These are phyloP conservation scores for Antitype chi DNA, from an alignment of 2,888 invertebrate genomes.

Conservation along the genomic window DNA sequence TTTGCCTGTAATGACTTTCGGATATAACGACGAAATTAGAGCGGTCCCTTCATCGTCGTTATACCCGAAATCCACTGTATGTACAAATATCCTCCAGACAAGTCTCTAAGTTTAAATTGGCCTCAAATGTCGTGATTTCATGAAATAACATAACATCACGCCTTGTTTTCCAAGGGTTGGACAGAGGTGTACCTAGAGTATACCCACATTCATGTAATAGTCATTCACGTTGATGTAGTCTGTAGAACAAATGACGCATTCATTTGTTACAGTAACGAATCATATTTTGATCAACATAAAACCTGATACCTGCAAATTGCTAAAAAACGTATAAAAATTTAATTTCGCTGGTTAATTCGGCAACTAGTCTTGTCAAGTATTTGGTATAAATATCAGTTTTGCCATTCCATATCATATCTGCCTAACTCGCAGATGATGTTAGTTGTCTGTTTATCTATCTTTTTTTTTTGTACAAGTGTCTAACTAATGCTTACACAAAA, in stretches of 20 bases:
- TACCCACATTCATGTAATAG: no score
- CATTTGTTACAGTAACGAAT: neutral
- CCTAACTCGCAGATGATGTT: neutral
- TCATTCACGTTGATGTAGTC: no score
- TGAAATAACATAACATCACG: neutral
- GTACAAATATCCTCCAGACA: no score
- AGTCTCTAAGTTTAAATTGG: neutral
- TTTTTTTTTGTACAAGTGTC: neutral
- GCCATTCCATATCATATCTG: neutral
- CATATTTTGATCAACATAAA: neutral
- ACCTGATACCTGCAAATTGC: neutral
- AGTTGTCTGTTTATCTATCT: conserved; percentile 1
- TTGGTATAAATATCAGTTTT: neutral
- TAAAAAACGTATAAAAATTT: neutral
- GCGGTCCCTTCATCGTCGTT: neutral
- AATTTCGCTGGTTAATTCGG: neutral
- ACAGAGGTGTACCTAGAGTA: no score
- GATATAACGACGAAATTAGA: neutral
- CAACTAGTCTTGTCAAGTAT: neutral
- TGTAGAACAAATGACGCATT: no score
- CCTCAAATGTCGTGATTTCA: neutral
- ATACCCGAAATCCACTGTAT: neutral
- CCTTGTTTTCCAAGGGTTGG: no score
- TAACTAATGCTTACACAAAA: neutral
- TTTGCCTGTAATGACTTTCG: neutral